Evolutionary conservation across 2,113 vertebrate species (phyloP).

Genomic region (Platycercus adscitus): DNA sequence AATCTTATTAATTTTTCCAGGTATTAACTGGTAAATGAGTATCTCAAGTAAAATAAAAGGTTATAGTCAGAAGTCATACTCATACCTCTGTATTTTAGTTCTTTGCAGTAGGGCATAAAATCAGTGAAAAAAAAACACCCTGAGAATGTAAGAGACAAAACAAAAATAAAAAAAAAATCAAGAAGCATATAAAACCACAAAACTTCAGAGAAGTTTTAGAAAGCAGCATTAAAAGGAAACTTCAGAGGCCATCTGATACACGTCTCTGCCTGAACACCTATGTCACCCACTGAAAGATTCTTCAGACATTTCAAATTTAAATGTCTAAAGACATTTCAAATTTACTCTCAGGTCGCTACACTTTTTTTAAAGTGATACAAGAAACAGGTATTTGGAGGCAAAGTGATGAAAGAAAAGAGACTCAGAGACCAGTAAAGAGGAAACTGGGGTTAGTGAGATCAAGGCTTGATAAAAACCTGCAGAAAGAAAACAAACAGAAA

Average conservation of each 20-base stretch:
- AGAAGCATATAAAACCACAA: background rate
- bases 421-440: background rate
- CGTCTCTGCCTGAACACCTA: background rate
- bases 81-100: background rate
- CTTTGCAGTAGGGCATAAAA: background rate
- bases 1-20: background rate
- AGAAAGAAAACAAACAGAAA: background rate
- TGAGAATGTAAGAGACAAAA: background rate
- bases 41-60: background rate
- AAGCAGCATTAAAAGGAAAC: background rate
- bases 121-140: background rate
- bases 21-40: background rate
- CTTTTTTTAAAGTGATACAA: background rate
- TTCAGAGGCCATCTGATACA: background rate
- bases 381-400: background rate
- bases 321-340: background rate
- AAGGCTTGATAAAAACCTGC: background rate
- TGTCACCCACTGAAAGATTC: background rate
- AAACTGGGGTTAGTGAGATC: background rate
- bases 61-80: background rate
- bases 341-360: background rate
- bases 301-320: background rate
- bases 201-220: background rate
- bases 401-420: background rate
- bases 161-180: background rate